These are phyloP conservation scores for Germaria angustata DNA, from an alignment of 2,888 invertebrate genomes.

Conservation along the genomic window DNA sequence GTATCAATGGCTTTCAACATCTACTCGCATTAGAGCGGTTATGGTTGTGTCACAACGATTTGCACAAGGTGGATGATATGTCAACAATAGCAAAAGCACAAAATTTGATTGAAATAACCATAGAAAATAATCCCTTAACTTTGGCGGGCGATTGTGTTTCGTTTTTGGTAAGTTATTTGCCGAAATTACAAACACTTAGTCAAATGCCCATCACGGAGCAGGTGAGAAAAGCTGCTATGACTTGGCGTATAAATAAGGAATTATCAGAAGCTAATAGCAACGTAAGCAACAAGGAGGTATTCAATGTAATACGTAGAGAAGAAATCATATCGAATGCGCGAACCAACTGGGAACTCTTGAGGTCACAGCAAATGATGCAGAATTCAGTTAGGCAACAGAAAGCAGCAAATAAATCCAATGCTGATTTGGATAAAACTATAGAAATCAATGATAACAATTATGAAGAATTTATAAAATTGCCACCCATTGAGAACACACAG, in stretches of 20 bases:
- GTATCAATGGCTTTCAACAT: slow-evolving; percentile 90
- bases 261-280: slow-evolving; percentile 82
- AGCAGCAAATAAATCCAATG: slow-evolving; percentile 52
- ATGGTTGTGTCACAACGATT: slow-evolving; percentile 81
- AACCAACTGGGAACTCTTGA: slow-evolving; percentile 91
- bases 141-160: slow-evolving; percentile 90
- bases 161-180: slow-evolving; percentile 89
- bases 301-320: slow-evolving; percentile 84
- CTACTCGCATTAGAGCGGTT: slow-evolving; percentile 85
- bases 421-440: slow-evolving; percentile 74
- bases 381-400: slow-evolving; percentile 36
- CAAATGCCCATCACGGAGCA: slow-evolving; percentile 90
- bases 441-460: slow-evolving; percentile 72
- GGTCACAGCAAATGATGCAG: slow-evolving; percentile 82
- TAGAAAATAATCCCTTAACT: slow-evolving; percentile 92
- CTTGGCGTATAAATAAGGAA: slow-evolving; percentile 90
- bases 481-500: slow-evolving; percentile 72
- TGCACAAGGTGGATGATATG: slow-evolving; percentile 90
- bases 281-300: slow-evolving; percentile 81
- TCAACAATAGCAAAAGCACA: slow-evolving; percentile 88
- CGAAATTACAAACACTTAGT: slow-evolving; percentile 86
- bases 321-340: slow-evolving; percentile 92
- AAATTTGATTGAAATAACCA: slow-evolving; percentile 89
- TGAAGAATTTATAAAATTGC: slow-evolving; percentile 75
- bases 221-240: slow-evolving; percentile 88